These are phyloP conservation scores for Anodontia alba DNA, from an alignment of 2,888 invertebrate species.

Conservation along the genomic window DNA sequence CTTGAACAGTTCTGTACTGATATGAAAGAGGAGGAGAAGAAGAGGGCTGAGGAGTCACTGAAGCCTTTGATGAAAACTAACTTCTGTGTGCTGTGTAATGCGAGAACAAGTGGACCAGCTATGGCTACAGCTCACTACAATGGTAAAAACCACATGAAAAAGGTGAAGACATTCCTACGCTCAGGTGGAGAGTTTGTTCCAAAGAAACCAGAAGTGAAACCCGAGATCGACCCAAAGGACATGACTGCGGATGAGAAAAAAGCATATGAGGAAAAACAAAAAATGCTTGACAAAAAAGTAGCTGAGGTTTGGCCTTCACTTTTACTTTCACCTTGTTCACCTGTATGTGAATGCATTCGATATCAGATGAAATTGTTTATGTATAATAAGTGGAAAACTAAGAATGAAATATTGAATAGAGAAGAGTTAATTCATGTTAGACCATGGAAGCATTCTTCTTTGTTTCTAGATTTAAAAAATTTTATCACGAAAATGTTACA, in stretches of 20 bases:
- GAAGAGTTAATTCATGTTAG: too few species aligned
- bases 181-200: conserved; percentile 34
- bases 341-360: neutral
- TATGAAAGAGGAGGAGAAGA: conserved; percentile 43
- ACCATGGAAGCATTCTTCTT: too few species aligned
- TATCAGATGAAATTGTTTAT: neutral
- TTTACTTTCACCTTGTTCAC: conserved; percentile 13
- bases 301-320: conserved; percentile 45
- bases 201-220: conserved; percentile 43
- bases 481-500: too few species aligned
- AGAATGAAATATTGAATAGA: neutral
- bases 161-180: conserved; percentile 64
- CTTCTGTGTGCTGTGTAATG: conserved; percentile 87
- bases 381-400: neutral
- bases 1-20: conserved; percentile 45
- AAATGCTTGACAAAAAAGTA: conserved; percentile 50
- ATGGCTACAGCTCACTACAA: conserved; percentile 89
- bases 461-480: too few species aligned
- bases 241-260: conserved; percentile 26
- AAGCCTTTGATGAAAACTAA: conserved; percentile 64
- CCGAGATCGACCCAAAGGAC: conserved; percentile 33
- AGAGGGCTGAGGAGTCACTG: conserved; percentile 53
- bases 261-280: conserved; percentile 50
- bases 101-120: conserved; percentile 87
- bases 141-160: conserved; percentile 87